phyloP scores from a whole-genome alignment of 2,113 vertebrate genomes.

The Siniperca chuatsi region DNA sequence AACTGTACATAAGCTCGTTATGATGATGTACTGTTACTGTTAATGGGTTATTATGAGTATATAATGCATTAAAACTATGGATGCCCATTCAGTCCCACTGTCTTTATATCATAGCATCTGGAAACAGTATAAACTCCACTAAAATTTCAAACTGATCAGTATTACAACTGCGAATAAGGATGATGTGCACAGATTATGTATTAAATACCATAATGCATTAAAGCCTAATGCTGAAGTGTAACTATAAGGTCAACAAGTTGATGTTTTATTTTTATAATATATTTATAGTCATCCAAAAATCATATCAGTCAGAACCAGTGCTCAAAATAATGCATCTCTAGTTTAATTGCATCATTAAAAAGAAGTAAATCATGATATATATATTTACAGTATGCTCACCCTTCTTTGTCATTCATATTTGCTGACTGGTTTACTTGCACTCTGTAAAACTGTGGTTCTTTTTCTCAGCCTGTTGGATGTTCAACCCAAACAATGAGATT shows the following conservation, averaged over 20 bases:
- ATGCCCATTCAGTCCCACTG: neutral
- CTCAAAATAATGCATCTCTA: neutral
- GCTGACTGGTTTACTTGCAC: neutral
- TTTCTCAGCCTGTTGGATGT: slow-evolving; percentile 6
- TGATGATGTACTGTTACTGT: neutral
- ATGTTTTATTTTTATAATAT: too few species aligned
- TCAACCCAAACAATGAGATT: slow-evolving; percentile 40
- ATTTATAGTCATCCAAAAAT: neutral
- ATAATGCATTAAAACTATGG: neutral
- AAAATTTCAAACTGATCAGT: neutral
- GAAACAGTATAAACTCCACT: neutral
- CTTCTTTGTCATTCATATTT: neutral
- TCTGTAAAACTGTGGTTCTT: neutral
- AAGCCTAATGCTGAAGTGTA: neutral
- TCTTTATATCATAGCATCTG: neutral
- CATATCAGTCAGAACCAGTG: too few species aligned
- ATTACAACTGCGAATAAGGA: neutral
- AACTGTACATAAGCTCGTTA: neutral
- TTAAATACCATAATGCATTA: neutral
- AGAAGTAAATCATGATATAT: neutral
- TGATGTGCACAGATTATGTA: neutral
- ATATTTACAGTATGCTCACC: neutral
- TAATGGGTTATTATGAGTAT: neutral
- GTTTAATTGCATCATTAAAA: neutral
- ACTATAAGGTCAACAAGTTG: neutral